Evolutionary conservation across 2,888 invertebrate genomes (phyloP).

Genomic region (Xanthorhoe spadicearia): DNA sequence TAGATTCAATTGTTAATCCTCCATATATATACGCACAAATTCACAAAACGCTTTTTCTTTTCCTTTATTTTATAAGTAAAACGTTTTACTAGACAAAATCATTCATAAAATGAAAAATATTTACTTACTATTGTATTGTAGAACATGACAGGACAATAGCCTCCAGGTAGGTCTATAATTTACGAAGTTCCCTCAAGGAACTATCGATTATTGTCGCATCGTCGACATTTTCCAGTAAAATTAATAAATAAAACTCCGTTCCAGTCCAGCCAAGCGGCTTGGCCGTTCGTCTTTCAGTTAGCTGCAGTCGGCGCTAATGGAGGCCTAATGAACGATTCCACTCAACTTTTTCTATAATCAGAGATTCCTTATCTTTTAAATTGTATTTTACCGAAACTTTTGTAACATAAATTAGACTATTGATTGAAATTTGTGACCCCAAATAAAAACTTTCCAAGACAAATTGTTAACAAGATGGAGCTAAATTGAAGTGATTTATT

Average conservation of each 20-base stretch:
- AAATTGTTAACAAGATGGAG: background rate
- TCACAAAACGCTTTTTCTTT: too few species aligned
- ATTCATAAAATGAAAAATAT: background rate
- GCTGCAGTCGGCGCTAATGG: constrained; percentile 22
- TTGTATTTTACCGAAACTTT: background rate
- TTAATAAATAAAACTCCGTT: constrained; percentile 31
- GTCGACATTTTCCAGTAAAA: constrained; percentile 38
- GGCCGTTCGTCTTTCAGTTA: constrained; percentile 27
- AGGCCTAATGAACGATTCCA: constrained; percentile 23
- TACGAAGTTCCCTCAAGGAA: constrained; percentile 36
- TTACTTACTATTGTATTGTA: background rate
- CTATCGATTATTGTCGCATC: constrained; percentile 41
- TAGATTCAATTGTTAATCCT: too few species aligned
- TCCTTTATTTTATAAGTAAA: too few species aligned
- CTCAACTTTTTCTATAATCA: background rate
- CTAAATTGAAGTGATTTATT: background rate
- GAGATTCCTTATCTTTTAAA: constrained; percentile 2
- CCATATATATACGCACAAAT: too few species aligned
- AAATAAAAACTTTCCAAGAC: constrained; percentile 6
- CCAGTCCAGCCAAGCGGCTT: constrained; percentile 7
- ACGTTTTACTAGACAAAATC: too few species aligned
- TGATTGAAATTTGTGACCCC: background rate
- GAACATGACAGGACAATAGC: background rate
- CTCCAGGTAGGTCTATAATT: background rate
- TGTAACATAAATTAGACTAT: background rate